Evolutionary conservation across 2,113 vertebrate species (phyloP).

Genomic region (Protobothrops flavoviridis): DNA sequence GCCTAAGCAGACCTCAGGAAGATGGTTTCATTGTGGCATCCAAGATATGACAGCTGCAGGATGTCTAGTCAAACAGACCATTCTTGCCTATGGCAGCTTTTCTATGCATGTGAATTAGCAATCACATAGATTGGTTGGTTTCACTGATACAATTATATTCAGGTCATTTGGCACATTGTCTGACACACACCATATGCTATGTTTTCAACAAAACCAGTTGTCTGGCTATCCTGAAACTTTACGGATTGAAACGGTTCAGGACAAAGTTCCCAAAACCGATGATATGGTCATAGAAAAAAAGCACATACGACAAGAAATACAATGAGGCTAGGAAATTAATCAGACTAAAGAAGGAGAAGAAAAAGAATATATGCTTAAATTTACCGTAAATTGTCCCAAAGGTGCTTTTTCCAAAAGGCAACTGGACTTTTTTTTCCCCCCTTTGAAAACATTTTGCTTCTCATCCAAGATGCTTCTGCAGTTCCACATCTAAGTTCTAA

Average conservation of each 20-base stretch:
- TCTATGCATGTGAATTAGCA: neutral
- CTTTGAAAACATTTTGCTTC: neutral
- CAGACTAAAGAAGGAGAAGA: neutral
- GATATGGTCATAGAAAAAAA: neutral
- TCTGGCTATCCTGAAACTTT: neutral
- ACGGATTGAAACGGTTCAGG: neutral
- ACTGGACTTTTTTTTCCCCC: neutral
- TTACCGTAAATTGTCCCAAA: neutral
- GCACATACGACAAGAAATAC: neutral
- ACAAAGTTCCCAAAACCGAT: neutral
- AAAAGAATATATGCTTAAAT: neutral
- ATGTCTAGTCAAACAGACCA: neutral
- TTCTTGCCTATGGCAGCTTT: neutral
- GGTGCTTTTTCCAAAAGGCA: neutral
- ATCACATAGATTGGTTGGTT: neutral
- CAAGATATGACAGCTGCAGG: neutral
- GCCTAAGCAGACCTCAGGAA: neutral
- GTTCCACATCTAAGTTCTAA: neutral
- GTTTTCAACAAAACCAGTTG: neutral
- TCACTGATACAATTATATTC: neutral
- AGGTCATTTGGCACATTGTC: constrained; percentile 3
- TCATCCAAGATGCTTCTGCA: neutral
- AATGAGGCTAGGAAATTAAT: neutral
- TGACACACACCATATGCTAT: constrained; percentile 1
- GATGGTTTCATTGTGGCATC: neutral